Evolutionary conservation across 2,113 vertebrate species (phyloP).

Genomic region (Bambusicola thoracicus): DNA sequence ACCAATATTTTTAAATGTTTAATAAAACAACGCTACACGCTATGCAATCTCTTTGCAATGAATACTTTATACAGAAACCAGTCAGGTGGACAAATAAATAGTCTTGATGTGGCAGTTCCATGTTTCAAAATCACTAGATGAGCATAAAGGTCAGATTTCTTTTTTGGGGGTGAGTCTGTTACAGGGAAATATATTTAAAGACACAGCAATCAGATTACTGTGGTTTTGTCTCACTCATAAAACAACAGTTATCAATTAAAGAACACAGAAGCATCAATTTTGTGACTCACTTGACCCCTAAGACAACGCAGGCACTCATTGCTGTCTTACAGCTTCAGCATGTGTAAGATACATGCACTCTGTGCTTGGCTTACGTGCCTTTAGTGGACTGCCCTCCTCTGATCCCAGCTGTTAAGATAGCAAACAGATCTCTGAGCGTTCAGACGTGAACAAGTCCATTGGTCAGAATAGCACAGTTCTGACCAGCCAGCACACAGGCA

Average conservation of each 20-base stretch:
- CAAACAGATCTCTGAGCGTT: not conserved
- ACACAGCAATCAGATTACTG: not conserved
- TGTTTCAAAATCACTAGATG: not conserved
- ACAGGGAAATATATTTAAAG: not conserved
- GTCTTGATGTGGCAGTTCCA: not conserved
- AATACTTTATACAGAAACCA: conserved; percentile 21
- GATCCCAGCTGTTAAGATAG: not conserved
- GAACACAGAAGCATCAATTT: not conserved
- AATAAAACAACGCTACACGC: conserved; percentile 23
- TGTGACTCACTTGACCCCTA: not conserved
- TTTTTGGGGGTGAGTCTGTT: not conserved
- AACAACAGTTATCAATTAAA: not conserved
- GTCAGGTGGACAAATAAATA: not conserved
- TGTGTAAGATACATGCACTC: not conserved
- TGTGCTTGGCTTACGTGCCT: not conserved
- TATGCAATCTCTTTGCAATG: not conserved
- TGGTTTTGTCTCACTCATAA: not conserved
- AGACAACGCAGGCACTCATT: not conserved
- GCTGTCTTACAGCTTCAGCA: not conserved
- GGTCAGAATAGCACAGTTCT: not conserved
- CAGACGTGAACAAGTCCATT: not conserved
- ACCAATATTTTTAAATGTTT: conserved; percentile 43
- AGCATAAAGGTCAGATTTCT: not conserved
- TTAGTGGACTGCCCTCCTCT: not conserved
- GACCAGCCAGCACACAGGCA: not conserved